phyloP scores from a whole-genome alignment of 2,797 vertebrate species.

The Echeneis naucrates region DNA sequence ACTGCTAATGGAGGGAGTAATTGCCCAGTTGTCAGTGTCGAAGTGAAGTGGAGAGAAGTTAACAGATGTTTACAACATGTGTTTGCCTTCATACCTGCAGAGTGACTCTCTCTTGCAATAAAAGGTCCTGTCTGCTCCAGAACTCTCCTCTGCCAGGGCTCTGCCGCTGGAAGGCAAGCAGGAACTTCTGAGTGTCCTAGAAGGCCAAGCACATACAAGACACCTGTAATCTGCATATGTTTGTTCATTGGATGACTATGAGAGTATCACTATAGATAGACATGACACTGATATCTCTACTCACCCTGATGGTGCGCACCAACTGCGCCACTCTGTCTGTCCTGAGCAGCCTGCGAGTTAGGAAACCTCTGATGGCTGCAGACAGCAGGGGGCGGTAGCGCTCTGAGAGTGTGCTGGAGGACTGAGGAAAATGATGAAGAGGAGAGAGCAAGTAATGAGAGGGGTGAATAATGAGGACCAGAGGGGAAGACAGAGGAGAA shows the following conservation, averaged over 20 bases:
- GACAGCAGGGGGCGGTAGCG: slow-evolving; percentile 78
- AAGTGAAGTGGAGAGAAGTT: slow-evolving; percentile 24
- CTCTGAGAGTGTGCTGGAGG: slow-evolving; percentile 37
- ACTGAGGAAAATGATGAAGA: slow-evolving; percentile 53
- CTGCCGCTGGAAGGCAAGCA: slow-evolving; percentile 70
- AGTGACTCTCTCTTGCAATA: slow-evolving; percentile 79
- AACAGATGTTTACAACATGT: slow-evolving; percentile 51
- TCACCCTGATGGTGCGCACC: slow-evolving; percentile 82
- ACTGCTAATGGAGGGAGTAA: slow-evolving; percentile 49
- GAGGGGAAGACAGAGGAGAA: slow-evolving; percentile 79
- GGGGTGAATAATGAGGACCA: slow-evolving; percentile 72
- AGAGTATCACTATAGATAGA: slow-evolving; percentile 17
- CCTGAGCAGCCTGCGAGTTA: slow-evolving; percentile 82
- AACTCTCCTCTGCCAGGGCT: slow-evolving; percentile 55
- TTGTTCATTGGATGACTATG: slow-evolving; percentile 4
- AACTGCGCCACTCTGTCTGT: slow-evolving; percentile 80
- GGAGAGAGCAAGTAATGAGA: slow-evolving; percentile 34
- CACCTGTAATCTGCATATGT: slow-evolving; percentile 6
- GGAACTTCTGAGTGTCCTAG: slow-evolving; percentile 81
- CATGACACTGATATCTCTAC: slow-evolving; percentile 8
- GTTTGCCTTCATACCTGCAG: slow-evolving; percentile 77
- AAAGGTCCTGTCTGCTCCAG: slow-evolving; percentile 72
- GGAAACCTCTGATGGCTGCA: slow-evolving; percentile 79
- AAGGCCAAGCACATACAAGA: slow-evolving; percentile 30
- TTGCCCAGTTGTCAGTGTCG: slow-evolving; percentile 27